Conservation (phyloP, 2,797 vertebrate species). For the Arctocebus calabarensis region DNA sequence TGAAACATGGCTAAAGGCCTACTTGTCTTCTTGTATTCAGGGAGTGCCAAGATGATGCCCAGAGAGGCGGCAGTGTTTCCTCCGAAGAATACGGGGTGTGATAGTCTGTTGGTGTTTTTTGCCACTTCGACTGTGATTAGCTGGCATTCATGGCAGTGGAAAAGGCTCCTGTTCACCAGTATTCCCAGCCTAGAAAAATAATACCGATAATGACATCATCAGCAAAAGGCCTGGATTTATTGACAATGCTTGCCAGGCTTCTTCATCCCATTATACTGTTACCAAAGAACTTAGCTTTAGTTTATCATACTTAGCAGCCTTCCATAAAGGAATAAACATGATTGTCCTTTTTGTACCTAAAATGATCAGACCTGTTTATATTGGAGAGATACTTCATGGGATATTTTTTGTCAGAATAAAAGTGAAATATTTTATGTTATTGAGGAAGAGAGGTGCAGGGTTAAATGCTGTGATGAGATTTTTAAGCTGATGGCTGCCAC, state of each 20-base stretch:
- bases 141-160: background rate
- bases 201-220: background rate
- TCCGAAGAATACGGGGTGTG: background rate
- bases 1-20: slow-evolving; percentile 46
- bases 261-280: background rate
- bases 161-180: background rate
- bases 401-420: slow-evolving; percentile 48
- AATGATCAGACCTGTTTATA: background rate
- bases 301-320: background rate
- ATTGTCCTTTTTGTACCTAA: slow-evolving; percentile 4
- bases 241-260: background rate
- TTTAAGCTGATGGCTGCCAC: background rate
- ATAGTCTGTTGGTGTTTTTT: background rate
- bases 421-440: slow-evolving; percentile 29
- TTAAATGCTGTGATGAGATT: slow-evolving; percentile 8
- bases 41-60: background rate
- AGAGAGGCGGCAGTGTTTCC: background rate
- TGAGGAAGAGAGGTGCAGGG: background rate
- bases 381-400: slow-evolving; percentile 32
- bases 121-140: background rate
- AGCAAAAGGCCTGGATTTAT: background rate
- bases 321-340: background rate
- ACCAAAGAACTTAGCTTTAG: background rate
- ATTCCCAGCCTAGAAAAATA: slow-evolving; percentile 29
- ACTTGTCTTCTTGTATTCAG: slow-evolving; percentile 15